Evolutionary conservation across 53 echinoderm and acorn worm species (phyloP).

Genomic region (Holothuria scabra): DNA sequence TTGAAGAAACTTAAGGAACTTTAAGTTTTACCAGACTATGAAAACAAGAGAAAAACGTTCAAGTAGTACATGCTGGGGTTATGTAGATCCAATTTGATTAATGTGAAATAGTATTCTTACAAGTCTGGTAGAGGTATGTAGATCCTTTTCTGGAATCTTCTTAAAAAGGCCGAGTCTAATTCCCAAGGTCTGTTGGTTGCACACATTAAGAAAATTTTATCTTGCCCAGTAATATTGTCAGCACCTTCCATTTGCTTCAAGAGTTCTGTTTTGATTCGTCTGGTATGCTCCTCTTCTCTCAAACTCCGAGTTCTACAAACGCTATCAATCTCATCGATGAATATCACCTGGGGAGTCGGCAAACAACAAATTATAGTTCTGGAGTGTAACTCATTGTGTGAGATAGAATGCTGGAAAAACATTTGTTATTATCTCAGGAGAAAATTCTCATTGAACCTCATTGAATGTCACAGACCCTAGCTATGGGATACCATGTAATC

Average conservation of each 20-base stretch:
- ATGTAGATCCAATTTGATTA: too few species aligned
- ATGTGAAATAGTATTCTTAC: conserved; percentile 27
- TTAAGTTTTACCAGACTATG: too few species aligned
- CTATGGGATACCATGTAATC: too few species aligned
- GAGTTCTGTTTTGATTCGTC: conserved; percentile 95
- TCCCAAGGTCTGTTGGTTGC: conserved; percentile 99
- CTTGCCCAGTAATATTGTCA: conserved; percentile 58
- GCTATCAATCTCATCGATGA: conserved; percentile 98
- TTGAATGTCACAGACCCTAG: too few species aligned
- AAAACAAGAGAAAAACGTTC: too few species aligned
- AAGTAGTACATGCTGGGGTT: too few species aligned
- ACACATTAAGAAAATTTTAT: conserved; percentile 87
- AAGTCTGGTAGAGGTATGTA: conserved; percentile 89
- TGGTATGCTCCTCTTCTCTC: conserved; percentile 91
- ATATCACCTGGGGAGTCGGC: conserved; percentile 73
- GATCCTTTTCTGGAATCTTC: conserved; percentile 94
- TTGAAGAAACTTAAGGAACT: too few species aligned
- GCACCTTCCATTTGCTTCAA: conserved; percentile 96
- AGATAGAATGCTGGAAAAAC: too few species aligned
- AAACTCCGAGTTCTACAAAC: conserved; percentile 88
- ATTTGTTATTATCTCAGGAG: too few species aligned
- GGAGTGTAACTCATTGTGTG: too few species aligned
- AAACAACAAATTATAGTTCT: neutral
- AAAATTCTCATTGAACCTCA: too few species aligned
- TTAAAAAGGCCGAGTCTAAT: conserved; percentile 89